These are phyloP conservation scores for Alosa sapidissima DNA, from an alignment of 2,797 vertebrate species.

Conservation along the genomic window DNA sequence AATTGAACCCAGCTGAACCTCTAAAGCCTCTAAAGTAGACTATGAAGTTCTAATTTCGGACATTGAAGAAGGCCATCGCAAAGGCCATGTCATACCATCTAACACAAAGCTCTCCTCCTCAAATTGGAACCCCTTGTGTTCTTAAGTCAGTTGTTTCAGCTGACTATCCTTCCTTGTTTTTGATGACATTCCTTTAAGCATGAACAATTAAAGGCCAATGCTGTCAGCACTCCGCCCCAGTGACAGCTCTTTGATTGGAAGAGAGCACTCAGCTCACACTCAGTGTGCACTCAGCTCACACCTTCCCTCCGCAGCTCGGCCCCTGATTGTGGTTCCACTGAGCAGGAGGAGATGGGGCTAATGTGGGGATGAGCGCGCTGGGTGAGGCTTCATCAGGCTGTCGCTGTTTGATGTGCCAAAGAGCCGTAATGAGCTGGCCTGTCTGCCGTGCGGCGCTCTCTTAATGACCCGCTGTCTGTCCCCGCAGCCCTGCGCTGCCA, in stretches of 20 bases:
- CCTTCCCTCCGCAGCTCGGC: not conserved
- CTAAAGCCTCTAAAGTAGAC: not conserved
- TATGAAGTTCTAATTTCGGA: too few species aligned
- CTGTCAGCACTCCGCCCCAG: not conserved
- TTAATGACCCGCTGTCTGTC: not conserved
- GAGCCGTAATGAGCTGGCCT: not conserved
- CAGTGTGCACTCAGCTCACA: not conserved
- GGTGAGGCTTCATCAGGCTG: not conserved
- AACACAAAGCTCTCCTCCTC: too few species aligned
- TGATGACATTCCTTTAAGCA: not conserved
- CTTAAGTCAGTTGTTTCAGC: not conserved
- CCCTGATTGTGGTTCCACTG: not conserved
- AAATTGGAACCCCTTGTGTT: not conserved
- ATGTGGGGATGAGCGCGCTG: not conserved
- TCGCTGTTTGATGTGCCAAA: constrained; percentile 11
- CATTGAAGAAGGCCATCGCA: too few species aligned
- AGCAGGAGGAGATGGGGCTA: not conserved
- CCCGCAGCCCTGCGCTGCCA: not conserved
- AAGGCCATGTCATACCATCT: too few species aligned
- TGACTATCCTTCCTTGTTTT: not conserved
- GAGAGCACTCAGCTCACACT: not conserved
- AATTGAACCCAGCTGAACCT: not conserved
- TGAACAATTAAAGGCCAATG: not conserved
- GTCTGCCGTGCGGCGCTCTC: not conserved
- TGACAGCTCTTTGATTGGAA: not conserved